A percentile compares a stretch with the other conserved stretches of the same genome.
These are phyloP conservation scores for Rhabdomys dilectus DNA, from an alignment of 2,113 vertebrate species.

Conservation along the genomic window DNA sequence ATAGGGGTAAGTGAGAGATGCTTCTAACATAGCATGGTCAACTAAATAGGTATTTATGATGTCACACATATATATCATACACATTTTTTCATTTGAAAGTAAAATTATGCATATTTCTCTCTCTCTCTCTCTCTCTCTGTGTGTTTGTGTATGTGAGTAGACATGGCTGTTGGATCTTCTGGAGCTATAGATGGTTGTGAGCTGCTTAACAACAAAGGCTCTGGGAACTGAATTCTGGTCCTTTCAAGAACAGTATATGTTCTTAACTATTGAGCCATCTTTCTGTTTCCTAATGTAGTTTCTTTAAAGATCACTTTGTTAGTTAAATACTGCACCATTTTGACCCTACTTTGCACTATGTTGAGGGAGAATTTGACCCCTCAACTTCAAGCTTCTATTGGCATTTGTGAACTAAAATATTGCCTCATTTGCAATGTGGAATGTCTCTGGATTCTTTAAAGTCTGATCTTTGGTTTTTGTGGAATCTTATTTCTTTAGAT, in stretches of 20 bases:
- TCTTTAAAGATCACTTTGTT: neutral
- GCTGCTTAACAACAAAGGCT: no score
- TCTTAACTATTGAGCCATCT: neutral
- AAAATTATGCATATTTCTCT: neutral
- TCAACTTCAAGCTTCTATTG: neutral
- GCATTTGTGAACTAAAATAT: neutral
- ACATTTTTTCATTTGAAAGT: neutral
- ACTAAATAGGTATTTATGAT: neutral
- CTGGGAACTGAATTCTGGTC: neutral
- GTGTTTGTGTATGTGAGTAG: no score
- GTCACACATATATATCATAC: neutral
- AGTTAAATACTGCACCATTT: neutral
- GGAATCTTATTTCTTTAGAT: neutral
- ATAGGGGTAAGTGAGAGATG: neutral
- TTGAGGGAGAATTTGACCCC: no score
- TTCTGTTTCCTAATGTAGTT: neutral
- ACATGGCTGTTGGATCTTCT: neutral
- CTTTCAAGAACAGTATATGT: neutral
- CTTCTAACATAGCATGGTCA: neutral
- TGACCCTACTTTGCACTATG: neutral
- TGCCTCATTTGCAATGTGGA: neutral
- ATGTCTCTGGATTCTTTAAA: neutral
- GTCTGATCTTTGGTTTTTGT: neutral
- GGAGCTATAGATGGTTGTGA: neutral
- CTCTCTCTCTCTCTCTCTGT: no score